These are phyloP conservation scores for Brachirus orientalis DNA, from an alignment of 2,113 vertebrate species.

Conservation along the genomic window DNA sequence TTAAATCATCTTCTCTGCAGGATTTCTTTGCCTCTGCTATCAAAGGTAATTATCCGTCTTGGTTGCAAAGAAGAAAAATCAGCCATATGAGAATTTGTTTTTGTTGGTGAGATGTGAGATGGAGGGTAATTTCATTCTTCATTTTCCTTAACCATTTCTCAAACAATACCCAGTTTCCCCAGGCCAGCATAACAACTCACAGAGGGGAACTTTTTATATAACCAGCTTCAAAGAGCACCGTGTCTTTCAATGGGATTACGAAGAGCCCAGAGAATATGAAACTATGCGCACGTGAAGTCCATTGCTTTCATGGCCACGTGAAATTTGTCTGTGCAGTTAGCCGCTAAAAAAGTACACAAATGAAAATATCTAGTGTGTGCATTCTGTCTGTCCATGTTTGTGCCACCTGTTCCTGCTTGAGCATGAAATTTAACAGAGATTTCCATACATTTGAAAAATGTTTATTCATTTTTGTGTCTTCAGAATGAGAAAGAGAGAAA, in stretches of 20 bases:
- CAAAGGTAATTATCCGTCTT: neutral
- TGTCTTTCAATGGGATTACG: constrained; percentile 29
- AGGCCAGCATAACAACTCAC: neutral
- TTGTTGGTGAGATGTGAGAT: neutral
- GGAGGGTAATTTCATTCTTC: neutral
- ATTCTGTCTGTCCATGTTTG: neutral
- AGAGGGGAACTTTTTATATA: constrained; percentile 35
- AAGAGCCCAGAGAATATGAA: constrained; percentile 38
- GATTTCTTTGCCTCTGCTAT: too few relatives aligned
- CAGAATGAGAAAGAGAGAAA: neutral
- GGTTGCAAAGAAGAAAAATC: neutral
- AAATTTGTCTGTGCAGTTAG: constrained; percentile 32
- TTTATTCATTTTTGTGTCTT: neutral
- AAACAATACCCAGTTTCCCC: neutral
- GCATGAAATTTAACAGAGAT: neutral
- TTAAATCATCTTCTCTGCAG: too few relatives aligned
- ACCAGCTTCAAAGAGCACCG: constrained; percentile 44
- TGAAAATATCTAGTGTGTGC: constrained; percentile 29
- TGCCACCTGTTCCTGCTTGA: constrained; percentile 6
- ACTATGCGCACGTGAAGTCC: constrained; percentile 5
- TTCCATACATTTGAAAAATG: constrained; percentile 1
- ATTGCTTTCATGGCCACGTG: constrained; percentile 39
- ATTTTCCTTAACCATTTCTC: neutral
- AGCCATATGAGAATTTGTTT: neutral
- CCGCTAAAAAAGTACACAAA: constrained; percentile 23